A percentile compares a stretch with the other conserved stretches of the same genome.
phyloP scores from a whole-genome alignment of 2,113 vertebrate genomes.

The Ophiodon elongatus region DNA sequence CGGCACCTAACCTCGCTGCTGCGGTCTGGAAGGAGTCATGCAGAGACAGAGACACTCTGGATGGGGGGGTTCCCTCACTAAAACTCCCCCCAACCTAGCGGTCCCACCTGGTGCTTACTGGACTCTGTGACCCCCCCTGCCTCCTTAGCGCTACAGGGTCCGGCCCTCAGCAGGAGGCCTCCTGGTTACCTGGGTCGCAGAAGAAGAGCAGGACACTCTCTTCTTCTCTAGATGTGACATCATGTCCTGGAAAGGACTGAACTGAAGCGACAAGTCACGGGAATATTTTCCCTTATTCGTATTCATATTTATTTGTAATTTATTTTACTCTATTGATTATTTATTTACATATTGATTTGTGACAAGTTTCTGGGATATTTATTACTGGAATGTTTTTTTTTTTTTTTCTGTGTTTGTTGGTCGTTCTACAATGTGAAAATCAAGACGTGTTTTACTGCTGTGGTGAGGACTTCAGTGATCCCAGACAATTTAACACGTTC shows the following conservation, averaged over 20 bases:
- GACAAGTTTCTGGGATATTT: slow-evolving; percentile 54
- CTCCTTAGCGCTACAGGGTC: slow-evolving; percentile 6
- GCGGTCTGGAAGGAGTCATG: slow-evolving; percentile 39
- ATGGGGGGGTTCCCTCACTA: slow-evolving; percentile 68
- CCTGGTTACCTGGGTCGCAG: slow-evolving; percentile 57
- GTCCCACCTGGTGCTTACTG: slow-evolving; percentile 53
- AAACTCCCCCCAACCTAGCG: slow-evolving; percentile 35
- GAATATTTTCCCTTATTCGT: slow-evolving; percentile 41
- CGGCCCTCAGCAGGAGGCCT: slow-evolving; percentile 27
- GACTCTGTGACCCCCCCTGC: slow-evolving; percentile 35
- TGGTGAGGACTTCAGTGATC: slow-evolving; percentile 30
- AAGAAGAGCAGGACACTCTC: slow-evolving; percentile 44
- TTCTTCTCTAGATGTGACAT: slow-evolving; percentile 44
- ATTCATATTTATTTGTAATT: slow-evolving; percentile 64
- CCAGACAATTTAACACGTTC: background rate
- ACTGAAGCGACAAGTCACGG: slow-evolving; percentile 33
- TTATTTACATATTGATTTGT: slow-evolving; percentile 71
- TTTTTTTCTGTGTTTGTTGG: slow-evolving; percentile 51
- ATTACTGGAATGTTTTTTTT: slow-evolving; percentile 61
- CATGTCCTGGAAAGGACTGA: slow-evolving; percentile 44
- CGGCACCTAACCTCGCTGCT: slow-evolving; percentile 81
- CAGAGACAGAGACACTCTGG: slow-evolving; percentile 67
- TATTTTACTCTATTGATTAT: slow-evolving; percentile 70
- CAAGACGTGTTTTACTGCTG: slow-evolving; percentile 40
- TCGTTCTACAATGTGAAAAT: slow-evolving; percentile 47